Evolutionary conservation across 1,140 invertebrate genomes (phyloP).

Genomic region (honey bee (Apis mellifera)): DNA sequence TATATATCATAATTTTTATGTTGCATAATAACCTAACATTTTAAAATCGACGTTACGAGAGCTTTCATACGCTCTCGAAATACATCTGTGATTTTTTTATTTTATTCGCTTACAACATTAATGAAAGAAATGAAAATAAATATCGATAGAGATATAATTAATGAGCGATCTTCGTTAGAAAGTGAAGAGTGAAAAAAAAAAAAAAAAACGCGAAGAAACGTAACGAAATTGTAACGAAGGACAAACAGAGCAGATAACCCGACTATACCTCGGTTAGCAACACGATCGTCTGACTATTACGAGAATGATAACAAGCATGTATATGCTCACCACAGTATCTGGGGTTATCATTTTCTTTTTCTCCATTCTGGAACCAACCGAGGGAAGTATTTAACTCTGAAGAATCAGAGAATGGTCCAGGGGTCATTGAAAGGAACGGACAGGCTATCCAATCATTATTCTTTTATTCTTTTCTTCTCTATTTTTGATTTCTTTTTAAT

Average conservation of each 20-base stretch:
- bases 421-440: conserved; percentile 32
- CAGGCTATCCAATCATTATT: not conserved
- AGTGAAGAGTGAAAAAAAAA: conserved; percentile 1
- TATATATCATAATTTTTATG: not conserved
- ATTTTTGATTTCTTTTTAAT: not conserved
- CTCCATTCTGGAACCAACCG: conserved; percentile 23
- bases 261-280: conserved; percentile 63
- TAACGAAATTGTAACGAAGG: conserved; percentile 55
- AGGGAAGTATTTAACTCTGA: conserved; percentile 36
- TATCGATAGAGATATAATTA: not conserved
- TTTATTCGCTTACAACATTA: not conserved
- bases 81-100: not conserved
- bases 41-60: too few relatives aligned
- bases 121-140: not conserved
- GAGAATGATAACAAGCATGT: conserved; percentile 62
- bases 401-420: conserved; percentile 32
- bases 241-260: conserved; percentile 59
- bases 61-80: too few relatives aligned
- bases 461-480: not conserved
- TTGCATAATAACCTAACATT: not conserved
- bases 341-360: conserved; percentile 52
- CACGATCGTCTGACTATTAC: conserved; percentile 64
- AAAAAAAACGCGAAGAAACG: conserved; percentile 25
- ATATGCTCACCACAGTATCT: conserved; percentile 44
- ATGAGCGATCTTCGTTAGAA: not conserved